These are phyloP conservation scores for Nannobrachium achirus DNA, from an alignment of 2,113 vertebrate genomes.

Conservation along the genomic window DNA sequence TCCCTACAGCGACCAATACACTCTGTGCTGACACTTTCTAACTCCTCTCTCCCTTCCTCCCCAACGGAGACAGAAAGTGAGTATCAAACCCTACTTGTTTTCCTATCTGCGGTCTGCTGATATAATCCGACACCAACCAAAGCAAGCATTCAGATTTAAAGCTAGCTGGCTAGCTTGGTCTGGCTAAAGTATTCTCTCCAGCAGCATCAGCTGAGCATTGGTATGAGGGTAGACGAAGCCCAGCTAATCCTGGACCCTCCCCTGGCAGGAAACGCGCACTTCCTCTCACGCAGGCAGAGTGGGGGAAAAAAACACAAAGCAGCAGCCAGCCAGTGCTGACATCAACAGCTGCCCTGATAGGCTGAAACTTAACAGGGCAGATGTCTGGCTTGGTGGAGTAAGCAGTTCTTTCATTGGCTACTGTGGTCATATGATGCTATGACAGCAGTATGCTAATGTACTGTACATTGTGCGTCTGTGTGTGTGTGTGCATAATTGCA, in stretches of 20 bases:
- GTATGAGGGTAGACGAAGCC: slow-evolving; percentile 47
- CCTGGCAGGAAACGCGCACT: slow-evolving; percentile 77
- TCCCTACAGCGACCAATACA: slow-evolving; percentile 31
- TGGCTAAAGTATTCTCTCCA: slow-evolving; percentile 39
- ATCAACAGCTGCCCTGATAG: slow-evolving; percentile 65
- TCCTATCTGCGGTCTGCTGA: slow-evolving; percentile 29
- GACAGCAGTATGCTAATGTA: slow-evolving; percentile 39
- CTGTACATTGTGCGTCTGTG: slow-evolving; percentile 7
- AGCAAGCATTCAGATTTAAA: slow-evolving; percentile 1
- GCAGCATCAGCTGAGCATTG: slow-evolving; percentile 59
- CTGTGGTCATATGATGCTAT: slow-evolving; percentile 66
- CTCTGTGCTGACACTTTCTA: slow-evolving; percentile 22
- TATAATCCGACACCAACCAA: slow-evolving; percentile 33
- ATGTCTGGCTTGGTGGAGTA: slow-evolving; percentile 63
- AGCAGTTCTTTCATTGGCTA: slow-evolving; percentile 62
- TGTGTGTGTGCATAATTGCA: background rate
- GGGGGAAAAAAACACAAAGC: slow-evolving; percentile 59
- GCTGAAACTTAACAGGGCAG: slow-evolving; percentile 59
- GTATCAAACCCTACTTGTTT: slow-evolving; percentile 25
- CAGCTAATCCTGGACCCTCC: slow-evolving; percentile 76
- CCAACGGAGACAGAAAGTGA: slow-evolving; percentile 22
- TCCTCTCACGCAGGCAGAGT: slow-evolving; percentile 71
- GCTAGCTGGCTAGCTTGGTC: slow-evolving; percentile 16
- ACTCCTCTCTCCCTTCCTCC: slow-evolving; percentile 10
- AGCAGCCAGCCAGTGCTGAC: slow-evolving; percentile 46